phyloP scores from a whole-genome alignment of 2,797 vertebrate species.

The Pteropus rufus region DNA sequence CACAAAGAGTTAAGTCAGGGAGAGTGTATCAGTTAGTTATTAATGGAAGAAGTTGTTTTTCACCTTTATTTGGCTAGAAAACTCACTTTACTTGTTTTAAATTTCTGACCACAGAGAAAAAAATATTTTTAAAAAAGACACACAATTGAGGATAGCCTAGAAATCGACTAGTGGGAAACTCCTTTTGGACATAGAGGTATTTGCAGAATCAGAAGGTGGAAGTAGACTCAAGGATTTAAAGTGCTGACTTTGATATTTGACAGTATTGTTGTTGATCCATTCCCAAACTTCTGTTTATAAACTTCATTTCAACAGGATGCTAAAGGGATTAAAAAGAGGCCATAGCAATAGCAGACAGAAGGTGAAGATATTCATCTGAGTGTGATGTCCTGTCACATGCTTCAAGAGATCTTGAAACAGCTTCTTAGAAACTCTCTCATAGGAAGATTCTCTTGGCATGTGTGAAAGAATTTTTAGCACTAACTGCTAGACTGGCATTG shows the following conservation, averaged over 20 bases:
- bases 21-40: background rate
- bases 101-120: background rate
- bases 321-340: conserved; percentile 51
- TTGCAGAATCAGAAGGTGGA: background rate
- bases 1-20: conserved; percentile 16
- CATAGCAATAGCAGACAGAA: conserved; percentile 49
- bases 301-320: conserved; percentile 49
- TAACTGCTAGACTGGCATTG: background rate
- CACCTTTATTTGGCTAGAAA: background rate
- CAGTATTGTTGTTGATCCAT: conserved; percentile 54
- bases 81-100: background rate
- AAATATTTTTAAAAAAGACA: background rate
- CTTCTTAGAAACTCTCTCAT: background rate
- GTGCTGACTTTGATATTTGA: conserved; percentile 39
- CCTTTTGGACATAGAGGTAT: background rate
- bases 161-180: background rate
- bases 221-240: conserved; percentile 42
- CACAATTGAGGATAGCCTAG: background rate
- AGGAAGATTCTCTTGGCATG: background rate
- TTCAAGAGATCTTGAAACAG: conserved; percentile 25
- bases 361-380: conserved; percentile 7
- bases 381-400: background rate
- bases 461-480: conserved; percentile 25
- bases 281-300: conserved; percentile 61
- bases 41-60: background rate